phyloP scores from a whole-genome alignment of 2,888 invertebrate genomes.

The Ophioninae sp. region DNA sequence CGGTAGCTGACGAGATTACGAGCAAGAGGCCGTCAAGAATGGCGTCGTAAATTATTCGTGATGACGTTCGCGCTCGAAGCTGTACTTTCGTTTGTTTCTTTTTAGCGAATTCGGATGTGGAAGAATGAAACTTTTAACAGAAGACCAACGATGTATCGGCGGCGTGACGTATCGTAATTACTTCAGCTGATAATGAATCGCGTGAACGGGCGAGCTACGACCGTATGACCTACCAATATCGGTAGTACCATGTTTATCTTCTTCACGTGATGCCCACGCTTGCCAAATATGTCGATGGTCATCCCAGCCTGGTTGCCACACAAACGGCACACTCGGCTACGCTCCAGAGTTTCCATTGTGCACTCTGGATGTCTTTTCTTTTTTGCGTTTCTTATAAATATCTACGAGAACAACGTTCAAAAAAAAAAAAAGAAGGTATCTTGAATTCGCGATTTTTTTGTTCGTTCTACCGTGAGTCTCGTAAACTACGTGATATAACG shows the following conservation, averaged over 20 bases:
- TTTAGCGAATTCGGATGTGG: background rate
- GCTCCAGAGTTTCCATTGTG: slow-evolving; percentile 78
- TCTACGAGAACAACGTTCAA: background rate
- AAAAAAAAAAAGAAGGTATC: slow-evolving; percentile 3
- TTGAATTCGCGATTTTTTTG: background rate
- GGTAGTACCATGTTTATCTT: slow-evolving; percentile 78
- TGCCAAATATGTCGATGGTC: slow-evolving; percentile 76
- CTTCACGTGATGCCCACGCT: slow-evolving; percentile 73
- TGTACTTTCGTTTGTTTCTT: slow-evolving; percentile 1
- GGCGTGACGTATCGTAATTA: slow-evolving; percentile 8
- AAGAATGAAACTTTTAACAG: background rate
- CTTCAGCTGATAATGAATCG: background rate
- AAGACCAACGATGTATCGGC: background rate
- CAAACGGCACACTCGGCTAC: slow-evolving; percentile 76
- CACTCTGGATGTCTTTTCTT: background rate
- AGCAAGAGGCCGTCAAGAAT: slow-evolving; percentile 3
- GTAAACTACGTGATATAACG: slow-evolving; percentile 13
- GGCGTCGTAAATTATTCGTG: slow-evolving; percentile 20
- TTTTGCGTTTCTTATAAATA: background rate
- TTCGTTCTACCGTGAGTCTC: background rate
- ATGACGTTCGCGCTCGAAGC: slow-evolving; percentile 5
- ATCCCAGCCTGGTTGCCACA: slow-evolving; percentile 76
- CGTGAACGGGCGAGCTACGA: background rate
- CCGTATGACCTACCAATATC: slow-evolving; percentile 74
- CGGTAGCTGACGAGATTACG: slow-evolving; percentile 8